phyloP scores from a whole-genome alignment of 2,797 vertebrate species.

The Myiothlypis chrysogaster region DNA sequence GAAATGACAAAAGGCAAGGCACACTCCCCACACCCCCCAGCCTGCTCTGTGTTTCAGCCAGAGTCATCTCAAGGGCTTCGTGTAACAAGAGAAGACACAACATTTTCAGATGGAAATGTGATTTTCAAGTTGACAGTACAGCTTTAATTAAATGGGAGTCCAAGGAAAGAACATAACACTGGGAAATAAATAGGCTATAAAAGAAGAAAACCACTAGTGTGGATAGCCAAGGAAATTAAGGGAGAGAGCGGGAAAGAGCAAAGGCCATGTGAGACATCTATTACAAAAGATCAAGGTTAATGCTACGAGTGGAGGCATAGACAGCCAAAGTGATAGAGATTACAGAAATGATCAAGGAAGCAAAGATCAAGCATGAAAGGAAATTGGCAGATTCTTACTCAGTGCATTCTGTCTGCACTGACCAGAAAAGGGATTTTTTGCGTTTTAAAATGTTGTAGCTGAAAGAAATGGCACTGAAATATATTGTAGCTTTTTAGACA shows the following conservation, averaged over 20 bases:
- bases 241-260: constrained; percentile 29
- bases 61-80: not conserved
- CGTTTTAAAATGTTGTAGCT: not conserved
- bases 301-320: not conserved
- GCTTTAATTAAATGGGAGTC: constrained; percentile 60
- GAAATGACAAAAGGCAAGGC: not conserved
- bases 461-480: not conserved
- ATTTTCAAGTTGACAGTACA: constrained; percentile 39
- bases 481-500: not conserved
- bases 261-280: constrained; percentile 31
- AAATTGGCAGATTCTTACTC: constrained; percentile 5
- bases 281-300: constrained; percentile 49
- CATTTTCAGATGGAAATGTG: constrained; percentile 48
- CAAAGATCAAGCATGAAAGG: constrained; percentile 26
- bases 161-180: constrained; percentile 12
- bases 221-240: constrained; percentile 51
- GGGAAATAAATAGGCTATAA: constrained; percentile 51
- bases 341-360: constrained; percentile 13
- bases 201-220: constrained; percentile 22
- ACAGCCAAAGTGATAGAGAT: constrained; percentile 19
- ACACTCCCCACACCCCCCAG: not conserved
- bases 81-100: constrained; percentile 26
- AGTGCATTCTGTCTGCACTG: not conserved
- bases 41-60: not conserved
- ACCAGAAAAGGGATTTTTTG: not conserved